Evolutionary conservation across 2,113 vertebrate genomes (phyloP).

Genomic region (Mugil cephalus): DNA sequence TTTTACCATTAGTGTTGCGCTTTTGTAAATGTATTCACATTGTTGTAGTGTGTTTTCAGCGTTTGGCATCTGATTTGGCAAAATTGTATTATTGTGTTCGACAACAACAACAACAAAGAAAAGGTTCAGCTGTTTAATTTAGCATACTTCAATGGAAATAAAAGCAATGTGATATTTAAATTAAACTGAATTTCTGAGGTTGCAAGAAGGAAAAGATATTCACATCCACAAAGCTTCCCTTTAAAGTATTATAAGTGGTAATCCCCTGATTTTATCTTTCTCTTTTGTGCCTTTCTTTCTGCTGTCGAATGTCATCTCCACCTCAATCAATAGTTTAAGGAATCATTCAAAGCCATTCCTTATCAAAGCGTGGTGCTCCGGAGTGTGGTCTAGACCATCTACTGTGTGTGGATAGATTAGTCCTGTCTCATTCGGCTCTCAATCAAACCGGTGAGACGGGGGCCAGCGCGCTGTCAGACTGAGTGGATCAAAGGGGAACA

Average conservation of each 20-base stretch:
- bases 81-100: neutral
- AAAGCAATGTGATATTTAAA: slow-evolving; percentile 21
- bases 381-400: slow-evolving; percentile 53
- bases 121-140: slow-evolving; percentile 2
- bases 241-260: slow-evolving; percentile 57
- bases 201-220: slow-evolving; percentile 11
- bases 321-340: slow-evolving; percentile 76
- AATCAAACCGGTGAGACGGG: slow-evolving; percentile 64
- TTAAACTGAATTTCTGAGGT: slow-evolving; percentile 8
- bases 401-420: slow-evolving; percentile 70
- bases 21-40: slow-evolving; percentile 30
- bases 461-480: slow-evolving; percentile 55
- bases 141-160: slow-evolving; percentile 4
- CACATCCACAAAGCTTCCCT: slow-evolving; percentile 40
- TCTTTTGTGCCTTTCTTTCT: slow-evolving; percentile 41
- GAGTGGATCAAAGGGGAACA: slow-evolving; percentile 72
- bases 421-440: slow-evolving; percentile 67
- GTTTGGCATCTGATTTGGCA: slow-evolving; percentile 1
- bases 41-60: slow-evolving; percentile 23
- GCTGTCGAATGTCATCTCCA: slow-evolving; percentile 56
- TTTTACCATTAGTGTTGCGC: slow-evolving; percentile 33
- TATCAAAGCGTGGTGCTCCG: slow-evolving; percentile 72
- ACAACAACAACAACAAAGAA: neutral
- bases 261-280: slow-evolving; percentile 53
- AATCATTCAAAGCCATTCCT: slow-evolving; percentile 76